Conservation (phyloP, 2,797 vertebrate species). For the Pyrocephalus nanus region DNA sequence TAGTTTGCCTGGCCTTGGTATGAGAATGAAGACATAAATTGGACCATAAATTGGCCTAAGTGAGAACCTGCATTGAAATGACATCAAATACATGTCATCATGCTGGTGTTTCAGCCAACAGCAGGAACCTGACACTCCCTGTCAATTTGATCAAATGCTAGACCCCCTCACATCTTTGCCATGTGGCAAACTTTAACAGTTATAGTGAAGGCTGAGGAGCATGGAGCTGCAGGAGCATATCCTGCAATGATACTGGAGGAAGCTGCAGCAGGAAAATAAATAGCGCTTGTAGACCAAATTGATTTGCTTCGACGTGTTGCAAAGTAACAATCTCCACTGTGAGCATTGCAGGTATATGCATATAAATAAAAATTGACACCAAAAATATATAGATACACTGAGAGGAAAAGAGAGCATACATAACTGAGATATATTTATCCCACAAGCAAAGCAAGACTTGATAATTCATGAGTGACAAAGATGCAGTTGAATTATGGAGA, state of each 20-base stretch:
- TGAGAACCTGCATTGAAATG: constrained; percentile 77
- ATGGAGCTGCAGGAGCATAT: neutral
- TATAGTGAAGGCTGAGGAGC: neutral
- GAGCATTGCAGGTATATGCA: constrained; percentile 64
- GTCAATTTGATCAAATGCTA: constrained; percentile 73
- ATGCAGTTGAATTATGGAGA: constrained; percentile 69
- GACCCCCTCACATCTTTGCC: constrained; percentile 55
- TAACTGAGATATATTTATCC: constrained; percentile 77
- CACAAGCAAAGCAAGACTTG: constrained; percentile 69
- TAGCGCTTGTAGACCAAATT: constrained; percentile 63
- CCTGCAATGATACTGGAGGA: constrained; percentile 30
- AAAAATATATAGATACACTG: constrained; percentile 68
- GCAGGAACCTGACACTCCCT: constrained; percentile 55
- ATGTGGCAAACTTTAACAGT: constrained; percentile 42
- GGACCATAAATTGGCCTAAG: constrained; percentile 80
- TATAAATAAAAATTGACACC: constrained; percentile 75
- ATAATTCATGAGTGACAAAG: constrained; percentile 76
- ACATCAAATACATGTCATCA: constrained; percentile 75
- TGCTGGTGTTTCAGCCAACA: constrained; percentile 46
- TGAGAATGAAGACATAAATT: constrained; percentile 79
- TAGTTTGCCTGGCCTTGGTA: constrained; percentile 79
- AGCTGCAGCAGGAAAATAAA: constrained; percentile 50
- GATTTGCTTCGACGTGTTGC: constrained; percentile 71
- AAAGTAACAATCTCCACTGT: constrained; percentile 71
- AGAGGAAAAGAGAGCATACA: constrained; percentile 71